Conservation (phyloP, 2,888 invertebrate species). For the Sminthurides aquaticus region DNA sequence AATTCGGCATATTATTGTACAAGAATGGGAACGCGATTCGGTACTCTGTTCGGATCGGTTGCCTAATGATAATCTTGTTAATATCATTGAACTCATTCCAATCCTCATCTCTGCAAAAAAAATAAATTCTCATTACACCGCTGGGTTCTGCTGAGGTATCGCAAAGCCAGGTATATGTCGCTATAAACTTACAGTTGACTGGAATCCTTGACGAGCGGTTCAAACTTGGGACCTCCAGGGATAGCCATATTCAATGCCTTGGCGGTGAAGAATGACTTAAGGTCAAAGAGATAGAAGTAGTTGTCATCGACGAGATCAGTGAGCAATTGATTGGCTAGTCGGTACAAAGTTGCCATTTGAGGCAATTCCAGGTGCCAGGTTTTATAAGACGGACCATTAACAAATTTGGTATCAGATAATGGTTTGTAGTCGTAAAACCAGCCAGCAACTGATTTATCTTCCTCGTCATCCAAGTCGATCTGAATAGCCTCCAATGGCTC, state of each 20-base stretch:
- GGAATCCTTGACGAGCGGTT: conserved; percentile 95
- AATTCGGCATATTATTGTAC: conserved; percentile 97
- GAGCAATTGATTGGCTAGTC: conserved; percentile 91
- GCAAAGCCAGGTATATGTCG: no score
- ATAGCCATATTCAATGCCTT: conserved; percentile 99
- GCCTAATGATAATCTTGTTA: conserved; percentile 98
- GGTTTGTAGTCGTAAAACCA: conserved; percentile 99
- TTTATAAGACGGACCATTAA: conserved; percentile 91
- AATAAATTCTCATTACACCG: conserved; percentile 14
- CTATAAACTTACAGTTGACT: conserved; percentile 67
- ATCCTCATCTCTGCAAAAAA: conserved; percentile 76
- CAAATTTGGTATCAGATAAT: conserved; percentile 76
- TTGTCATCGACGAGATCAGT: conserved; percentile 98
- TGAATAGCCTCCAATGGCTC: conserved; percentile 98
- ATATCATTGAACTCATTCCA: conserved; percentile 99
- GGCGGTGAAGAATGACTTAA: conserved; percentile 99
- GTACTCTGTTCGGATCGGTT: conserved; percentile 97
- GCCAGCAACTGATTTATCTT: conserved; percentile 78
- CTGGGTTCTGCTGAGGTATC: no score
- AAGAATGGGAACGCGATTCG: conserved; percentile 98
- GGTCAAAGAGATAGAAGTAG: conserved; percentile 97
- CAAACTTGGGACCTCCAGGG: conserved; percentile 99
- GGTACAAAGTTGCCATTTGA: conserved; percentile 94
- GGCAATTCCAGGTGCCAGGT: conserved; percentile 93
- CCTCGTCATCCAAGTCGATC: conserved; percentile 92